Conservation (phyloP, 2,113 vertebrate genomes). For the Bagarius yarrelli region DNA sequence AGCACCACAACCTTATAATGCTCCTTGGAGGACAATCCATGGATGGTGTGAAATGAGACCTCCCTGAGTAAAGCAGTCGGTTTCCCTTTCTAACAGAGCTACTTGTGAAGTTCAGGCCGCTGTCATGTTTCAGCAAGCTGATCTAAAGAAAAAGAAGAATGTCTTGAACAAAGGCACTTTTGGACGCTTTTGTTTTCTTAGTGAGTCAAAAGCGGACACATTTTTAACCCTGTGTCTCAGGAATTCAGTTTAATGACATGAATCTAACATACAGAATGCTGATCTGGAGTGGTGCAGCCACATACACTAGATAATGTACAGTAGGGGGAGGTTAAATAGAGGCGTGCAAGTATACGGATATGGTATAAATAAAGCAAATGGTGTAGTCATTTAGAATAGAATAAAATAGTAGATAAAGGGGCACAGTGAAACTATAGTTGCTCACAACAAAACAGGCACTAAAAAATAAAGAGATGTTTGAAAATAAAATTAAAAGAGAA, state of each 20-base stretch:
- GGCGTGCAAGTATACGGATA: neutral
- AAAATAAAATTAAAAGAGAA: too few relatives aligned
- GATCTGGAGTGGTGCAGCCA: neutral
- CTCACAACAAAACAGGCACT: too few relatives aligned
- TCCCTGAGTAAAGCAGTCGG: conserved; percentile 12
- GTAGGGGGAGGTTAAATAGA: neutral
- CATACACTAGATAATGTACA: neutral
- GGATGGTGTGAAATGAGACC: conserved; percentile 58
- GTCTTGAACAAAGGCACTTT: too few relatives aligned
- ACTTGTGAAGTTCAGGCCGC: conserved; percentile 4
- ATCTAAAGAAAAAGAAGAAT: neutral
- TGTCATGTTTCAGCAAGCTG: conserved; percentile 22
- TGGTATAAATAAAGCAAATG: neutral
- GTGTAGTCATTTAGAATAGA: neutral
- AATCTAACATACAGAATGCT: too few relatives aligned
- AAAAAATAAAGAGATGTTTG: too few relatives aligned
- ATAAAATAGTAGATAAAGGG: too few relatives aligned
- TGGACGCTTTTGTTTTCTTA: too few relatives aligned
- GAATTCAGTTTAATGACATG: too few relatives aligned
- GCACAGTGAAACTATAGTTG: too few relatives aligned
- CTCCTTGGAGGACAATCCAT: conserved; percentile 68
- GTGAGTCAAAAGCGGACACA: too few relatives aligned
- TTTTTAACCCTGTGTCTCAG: too few relatives aligned
- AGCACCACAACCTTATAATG: conserved; percentile 89
- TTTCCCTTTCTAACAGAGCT: conserved; percentile 4